Conservation (phyloP, 1,140 invertebrate species). For the Lamellibrachia luymesi region DNA sequence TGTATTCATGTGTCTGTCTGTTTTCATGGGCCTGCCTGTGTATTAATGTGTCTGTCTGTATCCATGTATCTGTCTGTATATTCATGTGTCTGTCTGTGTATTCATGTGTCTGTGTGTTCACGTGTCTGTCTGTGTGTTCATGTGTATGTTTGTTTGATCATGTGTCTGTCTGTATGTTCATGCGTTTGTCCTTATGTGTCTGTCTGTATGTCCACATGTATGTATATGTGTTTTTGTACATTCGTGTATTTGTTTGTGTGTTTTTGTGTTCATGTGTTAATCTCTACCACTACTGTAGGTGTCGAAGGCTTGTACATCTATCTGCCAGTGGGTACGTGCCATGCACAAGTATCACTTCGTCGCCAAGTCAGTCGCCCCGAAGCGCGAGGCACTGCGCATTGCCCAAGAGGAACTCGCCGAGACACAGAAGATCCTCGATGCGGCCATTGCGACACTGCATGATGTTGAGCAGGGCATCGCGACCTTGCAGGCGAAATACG, state of each 20-base stretch:
- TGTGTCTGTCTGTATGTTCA: too few relatives aligned
- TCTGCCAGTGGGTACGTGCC: slow-evolving; percentile 87
- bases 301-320: slow-evolving; percentile 82
- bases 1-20: too few relatives aligned
- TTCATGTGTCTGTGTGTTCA: too few relatives aligned
- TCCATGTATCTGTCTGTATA: not conserved
- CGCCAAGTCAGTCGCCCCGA: slow-evolving; percentile 55
- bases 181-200: not conserved
- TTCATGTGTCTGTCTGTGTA: too few relatives aligned
- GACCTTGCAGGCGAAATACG: slow-evolving; percentile 56
- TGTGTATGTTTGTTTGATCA: too few relatives aligned
- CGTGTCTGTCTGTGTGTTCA: too few relatives aligned
- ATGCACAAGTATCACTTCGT: slow-evolving; percentile 75
- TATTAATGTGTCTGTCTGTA: not conserved
- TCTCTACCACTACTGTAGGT: slow-evolving; percentile 57
- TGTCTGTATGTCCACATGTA: not conserved
- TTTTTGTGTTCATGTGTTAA: not conserved
- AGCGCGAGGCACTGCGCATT: slow-evolving; percentile 49
- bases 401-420: slow-evolving; percentile 53
- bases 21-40: too few relatives aligned
- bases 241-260: not conserved
- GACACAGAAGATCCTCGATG: slow-evolving; percentile 53
- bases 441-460: slow-evolving; percentile 50
- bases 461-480: slow-evolving; percentile 58
- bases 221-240: too few relatives aligned